Evolutionary conservation across 2,888 invertebrate genomes (phyloP).

Genomic region (Dascillus cervinus): DNA sequence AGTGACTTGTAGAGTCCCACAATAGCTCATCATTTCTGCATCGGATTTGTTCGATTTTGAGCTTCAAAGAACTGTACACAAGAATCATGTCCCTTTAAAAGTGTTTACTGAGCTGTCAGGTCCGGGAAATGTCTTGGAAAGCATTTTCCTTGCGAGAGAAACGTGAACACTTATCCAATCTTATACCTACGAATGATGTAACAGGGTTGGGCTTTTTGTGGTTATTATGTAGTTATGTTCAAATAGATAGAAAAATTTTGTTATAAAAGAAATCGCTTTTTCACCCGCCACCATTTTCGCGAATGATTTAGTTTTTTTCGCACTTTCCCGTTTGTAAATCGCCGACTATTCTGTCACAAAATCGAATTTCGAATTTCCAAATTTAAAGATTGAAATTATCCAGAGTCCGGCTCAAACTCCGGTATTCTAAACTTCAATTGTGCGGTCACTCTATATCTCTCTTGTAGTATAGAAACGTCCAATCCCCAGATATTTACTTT

Average conservation of each 20-base stretch:
- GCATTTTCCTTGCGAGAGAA: constrained; percentile 36
- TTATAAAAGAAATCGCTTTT: too few species aligned
- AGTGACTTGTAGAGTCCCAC: constrained; percentile 41
- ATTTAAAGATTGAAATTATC: too few species aligned
- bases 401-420: constrained; percentile 9
- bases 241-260: too few species aligned
- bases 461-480: constrained; percentile 15
- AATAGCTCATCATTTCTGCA: constrained; percentile 42
- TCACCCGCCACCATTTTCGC: too few species aligned
- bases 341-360: too few species aligned
- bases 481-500: constrained; percentile 15
- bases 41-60: constrained; percentile 16
- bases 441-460: constrained; percentile 11
- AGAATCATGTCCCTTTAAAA: constrained; percentile 30
- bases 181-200: constrained; percentile 19
- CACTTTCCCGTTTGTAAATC: too few species aligned
- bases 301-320: too few species aligned
- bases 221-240: too few species aligned
- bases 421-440: constrained; percentile 13
- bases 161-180: constrained; percentile 42
- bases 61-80: constrained; percentile 21
- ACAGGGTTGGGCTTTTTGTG: constrained; percentile 11
- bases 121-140: constrained; percentile 41
- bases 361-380: too few species aligned
- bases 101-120: constrained; percentile 44